Evolutionary conservation across 2,888 invertebrate genomes (phyloP), one percentile per base, ranked within the genome.

Genomic region (Drosophila aldrichi): DNA sequence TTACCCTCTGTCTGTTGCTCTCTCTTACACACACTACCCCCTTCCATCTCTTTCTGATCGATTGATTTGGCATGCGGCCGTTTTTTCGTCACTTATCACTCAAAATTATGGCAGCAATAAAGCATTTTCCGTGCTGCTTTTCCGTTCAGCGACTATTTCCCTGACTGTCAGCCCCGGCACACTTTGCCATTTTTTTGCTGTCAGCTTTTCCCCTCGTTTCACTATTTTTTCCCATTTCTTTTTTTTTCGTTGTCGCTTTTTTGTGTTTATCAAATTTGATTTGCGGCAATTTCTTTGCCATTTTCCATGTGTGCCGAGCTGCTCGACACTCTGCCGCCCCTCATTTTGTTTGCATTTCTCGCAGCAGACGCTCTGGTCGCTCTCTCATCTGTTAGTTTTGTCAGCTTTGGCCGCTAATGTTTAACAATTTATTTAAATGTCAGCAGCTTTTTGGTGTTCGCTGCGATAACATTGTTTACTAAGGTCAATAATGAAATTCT

Each of bases 31-130:
- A 8, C 67, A 72, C 70, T 70, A 32, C 3, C 32, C 32, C 56
- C 40, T 7, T 18, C 54, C 2, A 2, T 22, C 20, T 22, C 54
- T 14, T 8, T 1, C 38, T 54, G 54, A 73, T 83, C 83, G 90
- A 86, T 86, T 86, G 90, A 86, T 86, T 88, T 85, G 70, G 63
- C 58, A 70, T 61, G 63, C 82, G 63, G 74, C 80, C 68, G 77
- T 82, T 85, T 83, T 49, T 86, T 86, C 87, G 87, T 86, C 89
- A 86, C 87, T 88, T 90, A 89, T 89, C 88, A 89, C 87, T 89
- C 88, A 90, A 86, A 90, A 90, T 89, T 90, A 89, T 90, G 90
- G 90, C 90, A 86, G 84, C 83, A 88, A 89, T 90, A 90, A 89
- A 90, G 77, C 90, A 90, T 90, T 90, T 89, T 90, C 73, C 77